phyloP scores from a whole-genome alignment of 2,113 vertebrate genomes.

The Hirundichthys speculiger region DNA sequence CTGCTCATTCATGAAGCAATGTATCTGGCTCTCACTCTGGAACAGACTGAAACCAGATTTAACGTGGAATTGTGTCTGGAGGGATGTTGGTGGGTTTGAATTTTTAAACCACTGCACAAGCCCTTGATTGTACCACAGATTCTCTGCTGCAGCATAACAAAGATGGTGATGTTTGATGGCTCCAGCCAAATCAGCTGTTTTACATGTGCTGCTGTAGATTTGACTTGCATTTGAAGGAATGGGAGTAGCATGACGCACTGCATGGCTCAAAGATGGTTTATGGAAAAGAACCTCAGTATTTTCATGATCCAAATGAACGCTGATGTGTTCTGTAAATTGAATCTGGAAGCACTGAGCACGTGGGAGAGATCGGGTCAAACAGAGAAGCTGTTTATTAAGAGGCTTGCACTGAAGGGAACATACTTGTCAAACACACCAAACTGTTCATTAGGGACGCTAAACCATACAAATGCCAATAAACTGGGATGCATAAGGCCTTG shows the following conservation, averaged over 20 bases:
- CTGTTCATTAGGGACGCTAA: conserved; percentile 15
- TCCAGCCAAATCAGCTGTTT: conserved; percentile 67
- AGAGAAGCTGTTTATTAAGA: conserved; percentile 13
- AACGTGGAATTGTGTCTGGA: not conserved
- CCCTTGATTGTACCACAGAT: conserved; percentile 12
- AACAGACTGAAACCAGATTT: conserved; percentile 45
- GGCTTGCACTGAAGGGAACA: conserved; percentile 2
- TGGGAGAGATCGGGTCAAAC: conserved; percentile 1
- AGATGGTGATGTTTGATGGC: conserved; percentile 19
- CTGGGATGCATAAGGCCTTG: conserved; percentile 11
- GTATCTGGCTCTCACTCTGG: conserved; percentile 19
- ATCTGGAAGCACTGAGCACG: not conserved
- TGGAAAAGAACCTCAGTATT: conserved; percentile 45
- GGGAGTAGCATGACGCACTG: conserved; percentile 9
- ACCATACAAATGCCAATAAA: conserved; percentile 6
- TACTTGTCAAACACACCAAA: conserved; percentile 19
- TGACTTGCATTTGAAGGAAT: conserved; percentile 34
- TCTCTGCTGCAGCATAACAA: conserved; percentile 38
- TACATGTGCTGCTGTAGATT: conserved; percentile 57
- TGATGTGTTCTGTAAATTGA: conserved; percentile 21
- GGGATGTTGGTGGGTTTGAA: not conserved
- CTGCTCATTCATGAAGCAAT: conserved; percentile 40
- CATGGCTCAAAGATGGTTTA: conserved; percentile 44
- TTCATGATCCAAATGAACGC: conserved; percentile 31
- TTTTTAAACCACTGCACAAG: conserved; percentile 27